A percentile compares a stretch with the other conserved stretches of the same genome.
Evolutionary conservation across 2,888 invertebrate species (phyloP).

Genomic region (Urechis unicinctus): DNA sequence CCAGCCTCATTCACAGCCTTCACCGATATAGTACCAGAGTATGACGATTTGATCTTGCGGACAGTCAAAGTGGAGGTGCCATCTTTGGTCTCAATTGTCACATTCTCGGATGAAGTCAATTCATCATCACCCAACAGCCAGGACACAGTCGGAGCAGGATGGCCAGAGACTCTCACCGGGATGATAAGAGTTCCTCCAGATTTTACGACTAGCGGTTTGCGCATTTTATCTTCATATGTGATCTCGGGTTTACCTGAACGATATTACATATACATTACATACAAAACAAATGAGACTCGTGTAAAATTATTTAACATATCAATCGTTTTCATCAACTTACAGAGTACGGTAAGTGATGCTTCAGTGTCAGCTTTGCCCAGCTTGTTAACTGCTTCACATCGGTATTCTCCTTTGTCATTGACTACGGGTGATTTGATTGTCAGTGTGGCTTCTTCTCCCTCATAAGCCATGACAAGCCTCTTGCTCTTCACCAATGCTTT

Average conservation of each 20-base stretch:
- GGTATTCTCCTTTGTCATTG: conserved; percentile 37
- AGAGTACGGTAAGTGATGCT: conserved; percentile 35
- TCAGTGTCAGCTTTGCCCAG: conserved; percentile 40
- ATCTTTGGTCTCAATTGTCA: background rate
- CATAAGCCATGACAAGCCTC: conserved; percentile 40
- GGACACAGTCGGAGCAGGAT: background rate
- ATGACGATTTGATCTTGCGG: conserved; percentile 63
- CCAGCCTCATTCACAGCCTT: background rate
- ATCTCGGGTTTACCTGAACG: background rate
- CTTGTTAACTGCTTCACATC: conserved; percentile 36
- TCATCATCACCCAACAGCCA: background rate
- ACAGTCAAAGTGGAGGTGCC: conserved; percentile 6
- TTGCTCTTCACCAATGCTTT: conserved; percentile 36
- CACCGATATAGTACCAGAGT: conserved; percentile 74
- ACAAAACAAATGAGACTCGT: no score
- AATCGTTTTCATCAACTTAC: conserved; percentile 33
- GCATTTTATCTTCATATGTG: background rate
- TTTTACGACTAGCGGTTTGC: background rate
- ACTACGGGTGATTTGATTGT: conserved; percentile 57
- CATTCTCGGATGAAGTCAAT: background rate
- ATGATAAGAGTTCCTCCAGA: background rate
- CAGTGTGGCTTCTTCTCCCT: conserved; percentile 44
- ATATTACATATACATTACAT: background rate
- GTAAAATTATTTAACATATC: no score
- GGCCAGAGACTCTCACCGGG: background rate